Conservation (phyloP, 2,113 vertebrate genomes). For the Mustela nigripes region DNA sequence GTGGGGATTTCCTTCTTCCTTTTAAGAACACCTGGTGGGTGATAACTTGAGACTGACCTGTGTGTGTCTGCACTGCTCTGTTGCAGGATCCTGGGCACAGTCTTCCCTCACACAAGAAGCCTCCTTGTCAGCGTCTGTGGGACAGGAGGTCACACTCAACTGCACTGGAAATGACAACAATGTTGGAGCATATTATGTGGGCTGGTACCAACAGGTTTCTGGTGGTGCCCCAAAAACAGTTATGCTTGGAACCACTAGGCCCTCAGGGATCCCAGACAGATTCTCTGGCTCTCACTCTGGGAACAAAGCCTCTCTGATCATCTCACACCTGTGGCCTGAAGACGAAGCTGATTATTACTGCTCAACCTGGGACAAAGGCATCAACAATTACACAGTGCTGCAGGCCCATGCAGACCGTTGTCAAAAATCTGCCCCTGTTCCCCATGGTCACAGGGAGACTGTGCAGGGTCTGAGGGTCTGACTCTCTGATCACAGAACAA, state of each 20-base stretch:
- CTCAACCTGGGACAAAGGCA: fast-evolving
- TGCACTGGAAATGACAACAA: neutral
- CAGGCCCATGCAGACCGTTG: neutral
- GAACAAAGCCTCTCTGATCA: neutral
- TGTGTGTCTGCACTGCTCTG: neutral
- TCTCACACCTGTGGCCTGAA: neutral
- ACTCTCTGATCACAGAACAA: neutral
- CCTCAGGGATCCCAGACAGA: neutral
- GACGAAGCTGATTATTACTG: neutral
- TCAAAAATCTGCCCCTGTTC: neutral
- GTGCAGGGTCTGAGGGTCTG: neutral
- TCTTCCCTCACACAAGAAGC: neutral
- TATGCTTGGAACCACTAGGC: fast-evolving
- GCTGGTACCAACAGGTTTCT: neutral
- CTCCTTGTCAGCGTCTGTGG: neutral
- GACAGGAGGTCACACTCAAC: neutral
- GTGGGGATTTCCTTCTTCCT: too few relatives aligned
- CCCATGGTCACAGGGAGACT: neutral
- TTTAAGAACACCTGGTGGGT: neutral
- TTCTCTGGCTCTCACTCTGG: fast-evolving
- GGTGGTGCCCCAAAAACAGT: neutral
- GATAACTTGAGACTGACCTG: too few relatives aligned
- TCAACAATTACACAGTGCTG: fast-evolving
- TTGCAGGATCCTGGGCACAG: neutral
- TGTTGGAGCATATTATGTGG: fast-evolving